Percentiles rank a stretch among this genome's conserved stretches.
phyloP scores from a whole-genome alignment of 2,888 invertebrate species.

The Mantis religiosa region DNA sequence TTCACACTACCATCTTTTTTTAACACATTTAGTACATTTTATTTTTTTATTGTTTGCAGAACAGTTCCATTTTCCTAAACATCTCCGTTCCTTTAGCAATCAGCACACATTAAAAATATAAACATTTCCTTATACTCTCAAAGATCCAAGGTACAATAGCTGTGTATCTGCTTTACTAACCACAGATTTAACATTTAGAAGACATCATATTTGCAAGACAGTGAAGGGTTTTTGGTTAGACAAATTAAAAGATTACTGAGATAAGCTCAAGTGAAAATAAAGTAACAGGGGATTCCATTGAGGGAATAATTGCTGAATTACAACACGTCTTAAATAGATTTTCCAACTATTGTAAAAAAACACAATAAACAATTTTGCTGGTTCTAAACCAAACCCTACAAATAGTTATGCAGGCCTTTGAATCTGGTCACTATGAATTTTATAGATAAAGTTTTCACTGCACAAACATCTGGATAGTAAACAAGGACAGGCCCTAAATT shows the following conservation, averaged over 20 bases:
- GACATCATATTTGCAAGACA: constrained; percentile 13
- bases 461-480: neutral
- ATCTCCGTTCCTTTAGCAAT: neutral
- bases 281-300: neutral
- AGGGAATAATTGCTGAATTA: neutral
- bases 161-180: neutral
- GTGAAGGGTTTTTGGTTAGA: neutral
- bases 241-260: neutral
- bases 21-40: neutral
- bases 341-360: constrained; percentile 12
- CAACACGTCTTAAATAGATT: constrained; percentile 3
- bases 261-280: neutral
- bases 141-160: constrained; percentile 2
- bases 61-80: neutral
- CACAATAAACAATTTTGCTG: constrained; percentile 3
- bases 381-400: neutral
- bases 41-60: neutral
- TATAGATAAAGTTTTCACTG: neutral
- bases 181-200: constrained; percentile 12
- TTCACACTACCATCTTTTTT: neutral
- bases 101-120: neutral
- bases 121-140: neutral
- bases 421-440: neutral
- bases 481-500: neutral
- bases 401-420: neutral